A percentile compares a stretch with the other conserved stretches of the same genome.
phyloP scores from a whole-genome alignment of 2,113 vertebrate genomes.

The Glareola pratincola region DNA sequence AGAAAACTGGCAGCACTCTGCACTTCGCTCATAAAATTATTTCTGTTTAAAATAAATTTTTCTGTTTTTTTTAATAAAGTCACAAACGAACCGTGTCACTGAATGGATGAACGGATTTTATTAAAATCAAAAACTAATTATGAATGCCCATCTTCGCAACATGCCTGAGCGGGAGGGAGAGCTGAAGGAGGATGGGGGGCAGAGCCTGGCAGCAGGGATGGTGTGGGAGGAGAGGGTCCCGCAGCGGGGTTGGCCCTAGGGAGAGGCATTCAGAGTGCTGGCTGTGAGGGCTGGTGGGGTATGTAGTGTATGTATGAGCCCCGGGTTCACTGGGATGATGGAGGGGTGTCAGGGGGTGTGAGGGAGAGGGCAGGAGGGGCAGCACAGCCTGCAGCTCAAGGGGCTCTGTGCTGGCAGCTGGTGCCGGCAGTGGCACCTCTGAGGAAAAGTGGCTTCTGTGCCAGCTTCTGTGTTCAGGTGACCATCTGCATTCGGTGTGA shows the following conservation, averaged over 20 bases:
- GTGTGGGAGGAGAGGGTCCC: background rate
- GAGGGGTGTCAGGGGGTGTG: background rate
- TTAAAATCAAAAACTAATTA: background rate
- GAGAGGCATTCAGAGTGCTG: background rate
- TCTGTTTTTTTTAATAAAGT: background rate
- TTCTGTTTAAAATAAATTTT: background rate
- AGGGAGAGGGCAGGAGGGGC: background rate
- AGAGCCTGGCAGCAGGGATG: background rate
- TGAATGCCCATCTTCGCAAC: background rate
- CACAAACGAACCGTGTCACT: background rate
- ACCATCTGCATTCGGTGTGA: background rate
- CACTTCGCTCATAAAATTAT: background rate
- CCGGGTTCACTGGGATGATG: rapidly evolving
- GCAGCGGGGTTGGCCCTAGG: background rate
- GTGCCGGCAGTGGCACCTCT: background rate
- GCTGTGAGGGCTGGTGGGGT: background rate
- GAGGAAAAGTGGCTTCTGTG: background rate
- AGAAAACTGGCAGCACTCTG: background rate
- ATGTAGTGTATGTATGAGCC: rapidly evolving
- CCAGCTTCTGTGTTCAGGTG: background rate
- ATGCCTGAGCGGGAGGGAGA: background rate
- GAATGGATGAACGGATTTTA: background rate
- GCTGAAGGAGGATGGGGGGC: background rate
- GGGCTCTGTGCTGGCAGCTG: background rate
- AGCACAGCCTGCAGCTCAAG: background rate